Evolutionary conservation across 2,888 invertebrate genomes (phyloP).

Genomic region (Norana najaformis): DNA sequence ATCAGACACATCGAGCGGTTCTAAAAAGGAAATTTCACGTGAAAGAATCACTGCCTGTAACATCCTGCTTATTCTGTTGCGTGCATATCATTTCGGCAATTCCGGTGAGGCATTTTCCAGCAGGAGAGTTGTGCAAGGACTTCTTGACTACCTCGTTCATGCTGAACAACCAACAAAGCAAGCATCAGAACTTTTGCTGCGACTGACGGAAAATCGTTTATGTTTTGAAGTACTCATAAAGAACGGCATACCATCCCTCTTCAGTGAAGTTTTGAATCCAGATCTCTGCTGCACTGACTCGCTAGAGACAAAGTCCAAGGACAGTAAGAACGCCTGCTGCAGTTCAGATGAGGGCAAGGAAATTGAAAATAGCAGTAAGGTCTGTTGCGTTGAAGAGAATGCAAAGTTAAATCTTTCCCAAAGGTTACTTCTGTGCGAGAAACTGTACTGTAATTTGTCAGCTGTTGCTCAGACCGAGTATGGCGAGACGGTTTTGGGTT

Average conservation of each 20-base stretch:
- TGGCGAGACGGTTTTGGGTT: not conserved
- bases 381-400: not conserved
- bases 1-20: not conserved
- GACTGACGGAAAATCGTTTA: not conserved
- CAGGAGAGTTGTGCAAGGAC: not conserved
- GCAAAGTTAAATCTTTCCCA: not conserved
- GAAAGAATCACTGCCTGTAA: not conserved
- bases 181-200: not conserved
- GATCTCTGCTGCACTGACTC: not conserved
- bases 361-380: not conserved
- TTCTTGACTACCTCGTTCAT: not conserved
- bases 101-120: not conserved
- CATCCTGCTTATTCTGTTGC: not conserved
- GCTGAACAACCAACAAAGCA: not conserved
- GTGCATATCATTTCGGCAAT: not conserved
- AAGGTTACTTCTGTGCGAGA: not conserved
- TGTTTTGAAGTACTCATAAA: not conserved
- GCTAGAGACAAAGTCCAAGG: not conserved
- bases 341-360: not conserved
- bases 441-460: slow-evolving; percentile 14
- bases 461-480: not conserved
- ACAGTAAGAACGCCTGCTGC: not conserved
- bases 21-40: not conserved
- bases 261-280: not conserved
- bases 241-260: not conserved